These are phyloP conservation scores for Psilopogon haemacephalus DNA, from an alignment of 2,113 vertebrate species.

Conservation along the genomic window DNA sequence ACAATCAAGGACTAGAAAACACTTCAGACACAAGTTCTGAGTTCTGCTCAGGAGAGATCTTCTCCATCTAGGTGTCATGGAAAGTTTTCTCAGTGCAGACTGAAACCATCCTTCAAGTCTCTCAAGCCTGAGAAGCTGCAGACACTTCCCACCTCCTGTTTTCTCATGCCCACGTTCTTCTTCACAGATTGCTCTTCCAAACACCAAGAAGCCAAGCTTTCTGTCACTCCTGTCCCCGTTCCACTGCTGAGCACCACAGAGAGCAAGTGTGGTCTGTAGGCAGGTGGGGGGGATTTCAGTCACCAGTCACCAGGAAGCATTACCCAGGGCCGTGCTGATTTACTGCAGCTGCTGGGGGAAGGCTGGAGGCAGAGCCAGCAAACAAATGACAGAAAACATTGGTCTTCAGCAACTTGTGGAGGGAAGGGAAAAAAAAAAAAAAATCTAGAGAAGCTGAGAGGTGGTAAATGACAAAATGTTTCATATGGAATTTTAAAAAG, in stretches of 20 bases:
- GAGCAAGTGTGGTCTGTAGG: background rate
- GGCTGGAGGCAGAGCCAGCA: background rate
- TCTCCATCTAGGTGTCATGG: background rate
- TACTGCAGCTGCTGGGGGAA: background rate
- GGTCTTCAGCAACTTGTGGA: conserved; percentile 9
- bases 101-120: conserved; percentile 19
- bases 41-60: background rate
- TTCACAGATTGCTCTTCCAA: conserved; percentile 12
- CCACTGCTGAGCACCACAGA: background rate
- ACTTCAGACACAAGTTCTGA: background rate
- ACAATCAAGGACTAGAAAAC: background rate
- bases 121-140: conserved; percentile 1
- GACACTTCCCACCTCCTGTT: background rate
- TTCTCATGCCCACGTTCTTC: background rate
- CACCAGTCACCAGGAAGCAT: background rate
- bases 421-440: background rate
- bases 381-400: background rate
- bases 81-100: conserved; percentile 7
- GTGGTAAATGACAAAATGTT: conserved; percentile 27
- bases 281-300: background rate
- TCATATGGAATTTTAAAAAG: background rate
- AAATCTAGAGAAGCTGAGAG: background rate
- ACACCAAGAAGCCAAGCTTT: background rate
- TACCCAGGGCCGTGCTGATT: rapidly evolving
- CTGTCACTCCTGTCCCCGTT: background rate